Base-by-base conservation (phyloP, 2,113 vertebrate species). In the Cheirogaleus medius region DNA sequence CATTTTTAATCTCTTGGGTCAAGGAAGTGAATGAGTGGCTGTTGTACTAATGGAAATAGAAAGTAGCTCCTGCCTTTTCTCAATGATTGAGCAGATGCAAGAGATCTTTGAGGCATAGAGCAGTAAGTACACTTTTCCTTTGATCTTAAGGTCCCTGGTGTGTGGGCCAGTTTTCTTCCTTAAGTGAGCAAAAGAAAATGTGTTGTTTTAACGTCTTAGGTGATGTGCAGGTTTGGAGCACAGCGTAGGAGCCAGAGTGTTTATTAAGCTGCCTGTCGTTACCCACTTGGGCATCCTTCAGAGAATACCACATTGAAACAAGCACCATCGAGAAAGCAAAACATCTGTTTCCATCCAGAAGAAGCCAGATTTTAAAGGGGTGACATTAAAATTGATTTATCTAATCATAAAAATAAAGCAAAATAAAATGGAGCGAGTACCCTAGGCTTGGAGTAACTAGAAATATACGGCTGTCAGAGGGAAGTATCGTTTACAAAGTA, bases 361-460 rank as follows among this genome's bases (percentile, higher is more conserved):
- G 85, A 76, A 68, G 92, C 69, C 76, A 89, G 95, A 71, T 92
- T 98, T 97, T 71, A 89, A 84, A 97, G 88, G 87, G 2, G 0
- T 20, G 85, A 54, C 86, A 39, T 95, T 95, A 44, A 60, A 29
- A 77, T 42, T 85, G 87, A 85, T 94, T 95, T 85, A 95, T 93
- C 90, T 87, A 14, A 69, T 87, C 94, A 39, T 93, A 92, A 97
- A 97, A 96, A 97, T 63, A 27, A 90, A 98, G 94, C 89, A 73
- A 95, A 97, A 87, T 88, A 78, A 83, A 93, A 94, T 25, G 76
- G 78, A 86, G 68, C n/a, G 47, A 78, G 90, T 42, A 10, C 25
- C 90, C 93, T 91, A 20, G 2, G 13, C 91, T 89, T 54, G 34
- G 21, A 64, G 60, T 90, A 82, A 97, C 97, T 95, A 87, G 93